phyloP scores from a whole-genome alignment of 2,888 invertebrate species.

The Ametastegia equiseti region DNA sequence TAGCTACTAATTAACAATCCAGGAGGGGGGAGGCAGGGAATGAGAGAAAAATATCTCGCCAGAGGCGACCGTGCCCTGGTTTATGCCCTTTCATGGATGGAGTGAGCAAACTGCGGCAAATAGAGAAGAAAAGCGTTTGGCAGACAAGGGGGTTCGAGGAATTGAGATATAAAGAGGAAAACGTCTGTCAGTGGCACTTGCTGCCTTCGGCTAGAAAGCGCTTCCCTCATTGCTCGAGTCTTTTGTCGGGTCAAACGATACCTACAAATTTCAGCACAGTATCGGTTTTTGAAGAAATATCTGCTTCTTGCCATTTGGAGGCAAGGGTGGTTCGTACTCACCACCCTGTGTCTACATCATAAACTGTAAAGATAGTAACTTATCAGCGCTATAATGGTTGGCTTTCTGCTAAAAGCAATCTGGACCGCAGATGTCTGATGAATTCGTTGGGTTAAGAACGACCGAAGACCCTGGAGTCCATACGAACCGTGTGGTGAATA shows the following conservation, averaged over 20 bases:
- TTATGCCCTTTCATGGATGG: not conserved
- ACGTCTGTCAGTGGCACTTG: slow-evolving; percentile 30
- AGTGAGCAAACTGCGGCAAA: not conserved
- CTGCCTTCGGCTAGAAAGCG: not conserved
- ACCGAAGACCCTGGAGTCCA: not conserved
- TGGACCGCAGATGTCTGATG: not conserved
- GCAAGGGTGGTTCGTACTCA: not conserved
- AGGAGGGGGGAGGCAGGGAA: not conserved
- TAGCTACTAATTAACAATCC: slow-evolving; percentile 18
- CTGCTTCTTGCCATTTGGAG: not conserved
- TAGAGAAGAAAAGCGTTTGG: not conserved
- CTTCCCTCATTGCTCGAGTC: not conserved
- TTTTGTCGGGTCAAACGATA: not conserved
- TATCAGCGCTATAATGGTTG: too few species aligned
- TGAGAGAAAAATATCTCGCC: not conserved
- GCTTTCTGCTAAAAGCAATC: not conserved
- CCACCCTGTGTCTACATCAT: too few species aligned
- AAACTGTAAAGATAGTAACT: not conserved
- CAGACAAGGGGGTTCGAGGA: not conserved
- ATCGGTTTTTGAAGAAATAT: not conserved
- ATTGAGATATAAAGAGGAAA: slow-evolving; percentile 14
- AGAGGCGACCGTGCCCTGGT: not conserved
- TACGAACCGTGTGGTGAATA: not conserved
- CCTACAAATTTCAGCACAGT: not conserved
- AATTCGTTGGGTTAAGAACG: not conserved